Evolutionary conservation across 2,113 vertebrate species (phyloP).

Genomic region (Thunnus thynnus): DNA sequence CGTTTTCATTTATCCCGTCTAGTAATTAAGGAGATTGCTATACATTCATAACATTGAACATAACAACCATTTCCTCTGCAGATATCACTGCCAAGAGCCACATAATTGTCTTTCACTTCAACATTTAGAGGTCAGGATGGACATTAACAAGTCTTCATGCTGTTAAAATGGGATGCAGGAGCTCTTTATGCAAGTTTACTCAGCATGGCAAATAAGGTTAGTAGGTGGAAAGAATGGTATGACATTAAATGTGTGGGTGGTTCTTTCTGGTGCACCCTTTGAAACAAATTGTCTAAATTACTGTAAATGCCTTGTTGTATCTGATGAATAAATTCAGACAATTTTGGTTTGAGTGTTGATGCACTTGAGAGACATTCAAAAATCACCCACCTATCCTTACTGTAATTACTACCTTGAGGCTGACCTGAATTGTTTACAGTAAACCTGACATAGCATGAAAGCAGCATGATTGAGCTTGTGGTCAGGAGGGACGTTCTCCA

Average conservation of each 20-base stretch:
- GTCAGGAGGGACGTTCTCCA: constrained; percentile 38
- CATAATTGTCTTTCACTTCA: background rate
- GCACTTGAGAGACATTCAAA: constrained; percentile 46
- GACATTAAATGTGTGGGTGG: background rate
- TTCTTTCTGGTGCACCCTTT: constrained; percentile 16
- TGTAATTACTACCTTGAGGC: constrained; percentile 36
- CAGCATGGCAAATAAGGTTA: background rate
- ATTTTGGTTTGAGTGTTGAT: constrained; percentile 47
- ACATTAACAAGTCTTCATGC: background rate
- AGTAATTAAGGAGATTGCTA: background rate
- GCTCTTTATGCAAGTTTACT: background rate
- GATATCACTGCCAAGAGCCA: background rate
- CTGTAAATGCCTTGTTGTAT: constrained; percentile 18
- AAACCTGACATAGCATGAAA: constrained; percentile 48
- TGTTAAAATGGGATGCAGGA: background rate
- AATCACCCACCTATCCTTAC: constrained; percentile 34
- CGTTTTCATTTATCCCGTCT: background rate
- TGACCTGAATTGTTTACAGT: constrained; percentile 40
- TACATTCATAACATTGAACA: too few species aligned
- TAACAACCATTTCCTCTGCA: too few species aligned
- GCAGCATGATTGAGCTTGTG: constrained; percentile 46
- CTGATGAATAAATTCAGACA: constrained; percentile 24
- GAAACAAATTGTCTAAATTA: constrained; percentile 16
- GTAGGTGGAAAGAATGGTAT: background rate
- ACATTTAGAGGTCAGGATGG: background rate